Base-by-base conservation (phyloP, 2,113 vertebrate species). In the Oplegnathus fasciatus region DNA sequence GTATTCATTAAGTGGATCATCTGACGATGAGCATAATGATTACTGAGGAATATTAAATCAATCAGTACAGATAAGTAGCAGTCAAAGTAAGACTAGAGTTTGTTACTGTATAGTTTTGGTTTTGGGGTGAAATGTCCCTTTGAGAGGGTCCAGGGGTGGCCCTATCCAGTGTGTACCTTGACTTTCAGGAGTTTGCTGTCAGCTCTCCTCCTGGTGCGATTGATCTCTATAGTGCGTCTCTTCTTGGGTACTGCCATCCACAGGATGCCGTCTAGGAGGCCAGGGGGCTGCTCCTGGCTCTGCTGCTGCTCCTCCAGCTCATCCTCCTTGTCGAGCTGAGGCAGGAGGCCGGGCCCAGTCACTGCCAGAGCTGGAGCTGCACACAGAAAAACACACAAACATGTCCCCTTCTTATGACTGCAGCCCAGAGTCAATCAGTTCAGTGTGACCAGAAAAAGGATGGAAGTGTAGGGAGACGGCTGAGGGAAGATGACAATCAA, bases 231-330 rank as follows among this genome's bases (percentile, higher is more conserved):
- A 8, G 93, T 97, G 22, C 98, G 97, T 66, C 98, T 95, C 9
- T 96, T 97, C 92, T 99, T 99, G 5, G 98, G 98, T 0, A 83
- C 98, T 0, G 98, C 98, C 98, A 99, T 99, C 98, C 98, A 99
- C 83, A 98, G 67, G 32, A 98, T 84, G 67, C 91, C 90, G 37
- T 97, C 98, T 5, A 92, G 75, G 61, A 97, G 68, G 42, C 94
- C 78, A 1, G 86, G 18, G 3, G 79, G n/a, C 74, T 88, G 86
- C 9, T 91, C 80, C 66, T 0, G 91, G 85, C 34, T 79, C 85
- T 67, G 88, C 78, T 85, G 78, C 78, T 0, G n/a, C n/a, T 37
- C 2, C n/a, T 91, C 84, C 44, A 48, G 48, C 34, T 84, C 77
- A 0, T 48, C 46, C n/a, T 87, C 69, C 67, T 69, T 86, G 0